A percentile compares a stretch with the other conserved stretches of the same genome.
These are phyloP conservation scores for Cyprinodon diabolis DNA, from an alignment of 2,797 vertebrate species.

Conservation along the genomic window DNA sequence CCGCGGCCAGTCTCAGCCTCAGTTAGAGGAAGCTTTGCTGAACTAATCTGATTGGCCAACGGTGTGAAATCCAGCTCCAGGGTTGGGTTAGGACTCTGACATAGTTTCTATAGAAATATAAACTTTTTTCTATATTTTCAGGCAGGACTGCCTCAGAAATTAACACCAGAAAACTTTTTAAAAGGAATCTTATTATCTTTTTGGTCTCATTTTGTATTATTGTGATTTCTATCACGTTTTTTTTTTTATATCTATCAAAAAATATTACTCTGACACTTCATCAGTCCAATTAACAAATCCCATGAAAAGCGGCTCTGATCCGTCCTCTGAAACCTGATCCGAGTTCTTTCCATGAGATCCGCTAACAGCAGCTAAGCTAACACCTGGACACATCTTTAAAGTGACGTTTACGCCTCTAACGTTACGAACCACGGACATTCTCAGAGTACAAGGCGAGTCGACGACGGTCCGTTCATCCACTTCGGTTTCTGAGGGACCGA, in stretches of 20 bases:
- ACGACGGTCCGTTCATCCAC: constrained; percentile 40
- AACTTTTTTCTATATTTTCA: constrained; percentile 6
- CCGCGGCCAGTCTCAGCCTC: constrained; percentile 24
- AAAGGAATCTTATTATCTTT: constrained; percentile 11
- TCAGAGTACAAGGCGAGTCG: constrained; percentile 19
- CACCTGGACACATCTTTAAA: constrained; percentile 24
- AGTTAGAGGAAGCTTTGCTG: constrained; percentile 28
- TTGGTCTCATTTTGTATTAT: constrained; percentile 15
- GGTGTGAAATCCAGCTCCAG: constrained; percentile 15
- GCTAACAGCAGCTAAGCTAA: constrained; percentile 25
- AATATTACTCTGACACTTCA: constrained; percentile 26
- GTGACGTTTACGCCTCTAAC: constrained; percentile 33
- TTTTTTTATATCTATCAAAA: constrained; percentile 34
- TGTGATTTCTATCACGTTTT: constrained; percentile 21
- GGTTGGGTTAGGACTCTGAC: not conserved
- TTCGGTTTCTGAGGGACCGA: constrained; percentile 41
- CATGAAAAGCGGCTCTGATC: constrained; percentile 19
- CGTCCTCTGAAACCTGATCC: not conserved
- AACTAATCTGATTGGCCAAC: constrained; percentile 43
- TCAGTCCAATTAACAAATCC: constrained; percentile 41
- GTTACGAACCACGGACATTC: constrained; percentile 25
- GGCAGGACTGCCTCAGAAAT: constrained; percentile 15
- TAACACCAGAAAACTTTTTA: constrained; percentile 3
- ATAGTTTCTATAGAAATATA: constrained; percentile 13
- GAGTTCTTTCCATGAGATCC: constrained; percentile 36